Percentiles rank a stretch among this genome's conserved stretches.
Evolutionary conservation across 64 coral and sea anemone species (phyloP).

Genomic region (Dendrophyllia cribrosa): DNA sequence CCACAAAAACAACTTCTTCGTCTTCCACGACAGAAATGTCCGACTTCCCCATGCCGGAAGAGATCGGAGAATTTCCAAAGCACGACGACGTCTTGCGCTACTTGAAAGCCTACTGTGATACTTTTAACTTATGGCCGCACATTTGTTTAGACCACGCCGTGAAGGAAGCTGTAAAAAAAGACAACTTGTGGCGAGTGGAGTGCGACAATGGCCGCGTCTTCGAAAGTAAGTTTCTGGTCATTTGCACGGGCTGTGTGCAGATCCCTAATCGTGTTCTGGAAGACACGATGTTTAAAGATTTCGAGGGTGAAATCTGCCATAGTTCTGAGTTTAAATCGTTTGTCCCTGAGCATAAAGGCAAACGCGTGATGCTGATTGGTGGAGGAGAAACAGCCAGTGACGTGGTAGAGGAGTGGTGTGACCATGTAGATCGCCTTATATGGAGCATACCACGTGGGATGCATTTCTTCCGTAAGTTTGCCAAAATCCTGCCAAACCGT

Average conservation of each 20-base stretch:
- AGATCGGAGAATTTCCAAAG: conserved; percentile 81
- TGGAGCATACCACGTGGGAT: conserved; percentile 87
- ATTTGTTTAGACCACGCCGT: conserved; percentile 69
- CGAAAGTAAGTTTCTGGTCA: conserved; percentile 54
- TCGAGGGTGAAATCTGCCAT: conserved; percentile 70
- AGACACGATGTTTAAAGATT: conserved; percentile 57
- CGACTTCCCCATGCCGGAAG: conserved; percentile 84
- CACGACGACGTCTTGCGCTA: conserved; percentile 72
- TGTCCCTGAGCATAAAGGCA: conserved; percentile 61
- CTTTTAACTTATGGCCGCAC: conserved; percentile 61
- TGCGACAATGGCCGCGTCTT: conserved; percentile 41
- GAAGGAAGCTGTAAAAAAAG: conserved; percentile 39
- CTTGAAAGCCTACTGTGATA: conserved; percentile 70
- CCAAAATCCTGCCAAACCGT: conserved; percentile 78
- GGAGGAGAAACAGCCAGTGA: conserved; percentile 84
- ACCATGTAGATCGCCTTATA: conserved; percentile 60
- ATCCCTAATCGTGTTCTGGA: conserved; percentile 71
- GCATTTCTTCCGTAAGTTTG: conserved; percentile 89
- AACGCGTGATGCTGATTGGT: conserved; percentile 72
- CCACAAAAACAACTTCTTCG: conserved; percentile 76
- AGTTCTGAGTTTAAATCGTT: conserved; percentile 66
- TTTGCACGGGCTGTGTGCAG: conserved; percentile 67
- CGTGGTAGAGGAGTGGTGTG: conserved; percentile 77
- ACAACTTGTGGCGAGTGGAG: conserved; percentile 55
- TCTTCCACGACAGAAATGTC: conserved; percentile 82